Evolutionary conservation across 2,113 vertebrate genomes (phyloP).

Genomic region (Anser cygnoides): DNA sequence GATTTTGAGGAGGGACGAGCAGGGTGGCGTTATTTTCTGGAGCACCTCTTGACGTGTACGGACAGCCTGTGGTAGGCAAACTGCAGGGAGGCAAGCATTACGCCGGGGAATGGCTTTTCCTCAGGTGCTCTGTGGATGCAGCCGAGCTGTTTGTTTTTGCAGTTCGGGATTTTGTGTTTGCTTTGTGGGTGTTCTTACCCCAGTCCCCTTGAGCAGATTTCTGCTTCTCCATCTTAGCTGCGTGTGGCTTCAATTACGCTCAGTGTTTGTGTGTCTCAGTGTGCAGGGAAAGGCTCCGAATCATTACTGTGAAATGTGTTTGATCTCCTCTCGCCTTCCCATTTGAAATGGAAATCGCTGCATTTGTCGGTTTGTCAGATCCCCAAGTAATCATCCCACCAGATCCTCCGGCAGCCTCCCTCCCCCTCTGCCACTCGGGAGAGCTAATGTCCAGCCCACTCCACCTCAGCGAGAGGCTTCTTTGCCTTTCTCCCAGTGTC

Average conservation of each 20-base stretch:
- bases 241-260: slow-evolving; percentile 54
- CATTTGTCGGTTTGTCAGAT: slow-evolving; percentile 70
- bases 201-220: slow-evolving; percentile 26
- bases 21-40: background rate
- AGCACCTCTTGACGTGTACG: background rate
- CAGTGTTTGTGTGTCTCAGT: slow-evolving; percentile 30
- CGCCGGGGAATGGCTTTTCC: background rate
- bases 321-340: slow-evolving; percentile 63
- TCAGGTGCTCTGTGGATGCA: background rate
- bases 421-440: background rate
- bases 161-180: slow-evolving; percentile 30
- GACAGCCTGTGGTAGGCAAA: background rate
- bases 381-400: slow-evolving; percentile 52
- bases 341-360: slow-evolving; percentile 77
- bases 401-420: slow-evolving; percentile 4
- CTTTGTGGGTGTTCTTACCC: slow-evolving; percentile 7
- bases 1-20: background rate
- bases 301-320: slow-evolving; percentile 66
- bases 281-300: slow-evolving; percentile 28
- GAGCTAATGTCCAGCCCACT: slow-evolving; percentile 19
- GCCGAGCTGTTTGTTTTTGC: slow-evolving; percentile 18
- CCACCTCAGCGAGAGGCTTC: background rate
- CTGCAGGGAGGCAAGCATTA: background rate
- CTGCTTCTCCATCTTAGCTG: slow-evolving; percentile 10
- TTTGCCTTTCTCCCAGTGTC: background rate